A percentile compares a stretch with the other conserved stretches of the same genome.
Evolutionary conservation across 2,888 invertebrate species (phyloP).

Genomic region (Drosophila bunnanda): DNA sequence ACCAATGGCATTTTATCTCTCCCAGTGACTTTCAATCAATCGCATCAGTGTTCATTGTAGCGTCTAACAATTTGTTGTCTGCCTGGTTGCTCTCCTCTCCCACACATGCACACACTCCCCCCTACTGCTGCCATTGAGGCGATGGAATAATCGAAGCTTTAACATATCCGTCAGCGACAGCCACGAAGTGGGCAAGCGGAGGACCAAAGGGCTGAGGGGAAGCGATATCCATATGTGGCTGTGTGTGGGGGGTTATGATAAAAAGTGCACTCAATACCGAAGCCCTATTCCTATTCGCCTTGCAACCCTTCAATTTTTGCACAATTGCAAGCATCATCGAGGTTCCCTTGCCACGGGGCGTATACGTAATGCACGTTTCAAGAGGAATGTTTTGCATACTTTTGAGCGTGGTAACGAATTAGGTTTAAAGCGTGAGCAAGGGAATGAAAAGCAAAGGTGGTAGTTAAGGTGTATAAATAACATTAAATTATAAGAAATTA

Average conservation of each 20-base stretch:
- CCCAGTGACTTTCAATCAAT: conserved; percentile 75
- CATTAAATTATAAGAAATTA: too few relatives aligned
- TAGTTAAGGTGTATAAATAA: too few relatives aligned
- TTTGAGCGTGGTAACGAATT: background rate
- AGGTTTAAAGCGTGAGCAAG: background rate
- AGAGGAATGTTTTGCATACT: background rate
- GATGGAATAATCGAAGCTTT: conserved; percentile 69
- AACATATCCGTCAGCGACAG: conserved; percentile 54
- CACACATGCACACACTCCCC: conserved; percentile 9
- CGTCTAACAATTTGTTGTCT: conserved; percentile 72
- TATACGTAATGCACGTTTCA: conserved; percentile 14
- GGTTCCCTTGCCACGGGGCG: conserved; percentile 24
- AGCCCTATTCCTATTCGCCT: background rate
- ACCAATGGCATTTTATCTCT: conserved; percentile 72
- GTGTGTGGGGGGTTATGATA: conserved; percentile 3
- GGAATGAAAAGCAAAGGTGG: background rate
- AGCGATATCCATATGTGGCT: conserved; percentile 26
- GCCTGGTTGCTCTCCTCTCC: conserved; percentile 50
- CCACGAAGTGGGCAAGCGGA: conserved; percentile 64
- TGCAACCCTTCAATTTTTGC: conserved; percentile 54
- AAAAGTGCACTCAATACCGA: conserved; percentile 22
- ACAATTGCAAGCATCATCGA: conserved; percentile 63
- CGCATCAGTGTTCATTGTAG: conserved; percentile 78
- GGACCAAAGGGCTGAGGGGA: background rate
- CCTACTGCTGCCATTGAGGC: conserved; percentile 9